These are phyloP conservation scores for Muschampia plurimacula DNA, from an alignment of 2,888 invertebrate genomes.

Conservation along the genomic window DNA sequence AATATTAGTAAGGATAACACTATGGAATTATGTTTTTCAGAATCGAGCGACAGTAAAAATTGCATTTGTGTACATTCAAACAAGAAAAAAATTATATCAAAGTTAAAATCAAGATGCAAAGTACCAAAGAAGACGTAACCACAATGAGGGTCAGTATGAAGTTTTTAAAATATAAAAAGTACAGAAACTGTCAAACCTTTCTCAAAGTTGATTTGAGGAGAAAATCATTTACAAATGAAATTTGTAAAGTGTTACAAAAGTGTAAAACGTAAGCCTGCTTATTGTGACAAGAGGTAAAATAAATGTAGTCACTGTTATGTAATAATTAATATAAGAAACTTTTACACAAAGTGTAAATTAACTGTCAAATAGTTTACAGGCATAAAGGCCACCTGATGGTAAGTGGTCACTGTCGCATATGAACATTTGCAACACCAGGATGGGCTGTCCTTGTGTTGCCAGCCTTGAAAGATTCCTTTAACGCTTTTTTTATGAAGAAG, in stretches of 20 bases:
- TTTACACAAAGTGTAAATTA: too few relatives aligned
- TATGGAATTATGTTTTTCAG: conserved; percentile 49
- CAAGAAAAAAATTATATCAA: conserved; percentile 56
- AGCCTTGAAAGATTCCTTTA: too few relatives aligned
- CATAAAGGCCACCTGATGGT: too few relatives aligned
- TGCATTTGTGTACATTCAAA: conserved; percentile 54
- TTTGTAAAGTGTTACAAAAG: neutral
- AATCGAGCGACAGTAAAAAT: conserved; percentile 46
- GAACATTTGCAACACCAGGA: too few relatives aligned
- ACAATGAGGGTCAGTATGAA: neutral
- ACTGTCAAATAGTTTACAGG: too few relatives aligned
- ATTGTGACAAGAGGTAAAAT: neutral
- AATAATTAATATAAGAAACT: neutral
- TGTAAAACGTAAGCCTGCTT: neutral
- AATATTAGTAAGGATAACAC: neutral
- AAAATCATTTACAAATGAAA: neutral
- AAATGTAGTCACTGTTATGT: neutral
- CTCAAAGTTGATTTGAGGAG: neutral
- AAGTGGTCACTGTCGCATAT: too few relatives aligned
- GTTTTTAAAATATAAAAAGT: neutral
- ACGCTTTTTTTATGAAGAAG: too few relatives aligned
- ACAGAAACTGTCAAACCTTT: conserved; percentile 4
- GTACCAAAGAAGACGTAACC: conserved; percentile 63
- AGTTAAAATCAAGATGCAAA: conserved; percentile 58
- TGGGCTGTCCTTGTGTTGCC: too few relatives aligned